These are phyloP conservation scores for Drosophila testacea DNA, from an alignment of 2,888 invertebrate genomes.

Conservation along the genomic window DNA sequence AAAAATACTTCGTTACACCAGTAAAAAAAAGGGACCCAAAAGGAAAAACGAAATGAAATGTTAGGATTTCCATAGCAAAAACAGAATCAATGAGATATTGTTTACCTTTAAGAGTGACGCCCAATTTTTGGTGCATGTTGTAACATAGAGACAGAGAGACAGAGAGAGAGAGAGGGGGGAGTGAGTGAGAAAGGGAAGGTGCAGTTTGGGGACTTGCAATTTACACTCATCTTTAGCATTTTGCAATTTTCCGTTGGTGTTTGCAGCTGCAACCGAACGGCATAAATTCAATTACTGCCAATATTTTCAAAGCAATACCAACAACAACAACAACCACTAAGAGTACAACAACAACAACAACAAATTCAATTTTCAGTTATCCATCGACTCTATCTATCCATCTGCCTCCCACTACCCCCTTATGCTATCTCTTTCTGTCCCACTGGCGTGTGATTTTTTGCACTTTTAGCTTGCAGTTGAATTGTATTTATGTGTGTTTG, in stretches of 20 bases:
- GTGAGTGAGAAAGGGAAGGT: not conserved
- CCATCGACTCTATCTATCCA: conserved; percentile 48
- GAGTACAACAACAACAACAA: conserved; percentile 8
- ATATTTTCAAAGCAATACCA: conserved; percentile 59
- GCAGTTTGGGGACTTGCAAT: conserved; percentile 29
- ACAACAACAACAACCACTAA: conserved; percentile 25
- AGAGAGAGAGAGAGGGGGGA: not conserved
- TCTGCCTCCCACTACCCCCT: conserved; percentile 1
- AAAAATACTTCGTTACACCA: conserved; percentile 43
- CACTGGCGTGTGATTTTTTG: conserved; percentile 66
- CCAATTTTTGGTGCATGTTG: conserved; percentile 12
- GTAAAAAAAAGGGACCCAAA: conserved; percentile 29
- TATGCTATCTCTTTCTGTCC: conserved; percentile 15
- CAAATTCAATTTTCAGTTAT: conserved; percentile 68
- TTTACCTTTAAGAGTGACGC: conserved; percentile 44
- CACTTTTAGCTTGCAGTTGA: conserved; percentile 63
- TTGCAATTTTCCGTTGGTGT: conserved; percentile 33
- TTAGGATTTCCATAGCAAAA: conserved; percentile 25
- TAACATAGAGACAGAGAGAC: not conserved
- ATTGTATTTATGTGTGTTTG: conserved; percentile 28
- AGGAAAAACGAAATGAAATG: conserved; percentile 16
- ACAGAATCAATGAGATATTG: conserved; percentile 44
- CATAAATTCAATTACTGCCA: conserved; percentile 74
- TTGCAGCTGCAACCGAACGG: conserved; percentile 36
- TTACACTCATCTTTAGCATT: conserved; percentile 52